A percentile compares a stretch with the other conserved stretches of the same genome.
Evolutionary conservation across 2,888 invertebrate species (phyloP).

Genomic region (Candidula unifasciata): DNA sequence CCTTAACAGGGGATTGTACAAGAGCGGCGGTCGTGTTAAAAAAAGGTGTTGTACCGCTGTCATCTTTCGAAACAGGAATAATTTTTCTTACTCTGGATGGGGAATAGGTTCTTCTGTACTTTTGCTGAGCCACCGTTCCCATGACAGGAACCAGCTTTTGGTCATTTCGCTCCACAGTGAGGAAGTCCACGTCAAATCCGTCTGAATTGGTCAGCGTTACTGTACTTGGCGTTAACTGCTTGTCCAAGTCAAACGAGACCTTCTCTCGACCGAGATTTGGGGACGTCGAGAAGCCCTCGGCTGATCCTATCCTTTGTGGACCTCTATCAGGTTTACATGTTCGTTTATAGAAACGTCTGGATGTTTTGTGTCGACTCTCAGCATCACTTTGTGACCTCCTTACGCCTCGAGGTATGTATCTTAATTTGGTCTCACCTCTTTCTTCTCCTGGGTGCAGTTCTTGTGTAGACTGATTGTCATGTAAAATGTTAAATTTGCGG

Average conservation of each 20-base stretch:
- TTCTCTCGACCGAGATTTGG: not conserved
- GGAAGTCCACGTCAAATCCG: not conserved
- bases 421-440: not conserved
- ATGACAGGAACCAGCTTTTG: slow-evolving; percentile 53
- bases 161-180: slow-evolving; percentile 25
- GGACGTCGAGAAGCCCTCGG: not conserved
- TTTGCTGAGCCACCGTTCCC: slow-evolving; percentile 55
- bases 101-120: slow-evolving; percentile 57
- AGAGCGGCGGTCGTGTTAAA: not conserved
- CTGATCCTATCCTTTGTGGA: not conserved
- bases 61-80: too few relatives aligned
- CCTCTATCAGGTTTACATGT: not conserved
- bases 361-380: not conserved
- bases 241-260: slow-evolving; percentile 35
- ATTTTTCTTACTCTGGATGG: slow-evolving; percentile 1
- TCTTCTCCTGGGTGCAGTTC: not conserved
- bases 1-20: not conserved
- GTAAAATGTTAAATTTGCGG: not conserved
- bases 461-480: not conserved
- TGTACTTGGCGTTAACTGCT: slow-evolving; percentile 19
- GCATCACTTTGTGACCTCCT: slow-evolving; percentile 39
- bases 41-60: not conserved
- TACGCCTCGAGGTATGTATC: slow-evolving; percentile 38
- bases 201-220: slow-evolving; percentile 21
- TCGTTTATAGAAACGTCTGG: not conserved